Percentiles rank a stretch among this genome's conserved stretches.
Evolutionary conservation across 2,888 invertebrate genomes (phyloP).

Genomic region (Drepana falcataria): DNA sequence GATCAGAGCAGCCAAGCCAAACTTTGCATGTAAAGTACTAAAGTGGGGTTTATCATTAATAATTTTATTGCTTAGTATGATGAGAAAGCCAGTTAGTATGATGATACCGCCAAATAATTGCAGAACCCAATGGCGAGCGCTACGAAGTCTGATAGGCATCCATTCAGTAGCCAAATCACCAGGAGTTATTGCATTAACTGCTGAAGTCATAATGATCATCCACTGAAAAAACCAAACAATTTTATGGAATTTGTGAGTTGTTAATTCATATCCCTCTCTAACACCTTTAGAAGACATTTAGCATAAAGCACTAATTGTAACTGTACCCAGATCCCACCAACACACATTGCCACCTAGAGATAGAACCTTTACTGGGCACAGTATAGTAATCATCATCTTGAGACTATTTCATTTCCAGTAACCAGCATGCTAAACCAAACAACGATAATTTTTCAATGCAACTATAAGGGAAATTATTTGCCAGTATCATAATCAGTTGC

Average conservation of each 20-base stretch:
- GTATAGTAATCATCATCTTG: too few species aligned
- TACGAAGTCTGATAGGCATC: conserved; percentile 69
- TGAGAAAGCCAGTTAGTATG: conserved; percentile 52
- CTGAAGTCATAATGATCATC: conserved; percentile 68
- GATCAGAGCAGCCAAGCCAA: conserved; percentile 62
- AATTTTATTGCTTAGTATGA: conserved; percentile 66
- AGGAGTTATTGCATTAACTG: conserved; percentile 68
- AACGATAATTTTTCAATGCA: too few species aligned
- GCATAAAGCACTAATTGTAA: too few species aligned
- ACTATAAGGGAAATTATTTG: too few species aligned
- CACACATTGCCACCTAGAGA: too few species aligned
- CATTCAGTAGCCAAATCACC: conserved; percentile 73
- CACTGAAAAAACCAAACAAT: conserved; percentile 49
- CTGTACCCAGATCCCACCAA: too few species aligned
- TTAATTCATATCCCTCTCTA: neutral
- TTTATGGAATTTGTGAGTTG: conserved; percentile 1
- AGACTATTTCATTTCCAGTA: too few species aligned
- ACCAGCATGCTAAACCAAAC: too few species aligned
- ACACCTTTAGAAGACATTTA: too few species aligned
- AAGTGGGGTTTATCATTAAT: conserved; percentile 53
- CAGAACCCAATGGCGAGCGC: conserved; percentile 72
- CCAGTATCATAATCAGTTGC: too few species aligned
- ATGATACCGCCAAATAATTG: conserved; percentile 51
- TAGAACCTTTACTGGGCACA: too few species aligned
- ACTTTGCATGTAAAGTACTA: conserved; percentile 57